These are phyloP conservation scores for Ditylenchus weischeri DNA, from an alignment of 2,888 invertebrate species.

Conservation along the genomic window DNA sequence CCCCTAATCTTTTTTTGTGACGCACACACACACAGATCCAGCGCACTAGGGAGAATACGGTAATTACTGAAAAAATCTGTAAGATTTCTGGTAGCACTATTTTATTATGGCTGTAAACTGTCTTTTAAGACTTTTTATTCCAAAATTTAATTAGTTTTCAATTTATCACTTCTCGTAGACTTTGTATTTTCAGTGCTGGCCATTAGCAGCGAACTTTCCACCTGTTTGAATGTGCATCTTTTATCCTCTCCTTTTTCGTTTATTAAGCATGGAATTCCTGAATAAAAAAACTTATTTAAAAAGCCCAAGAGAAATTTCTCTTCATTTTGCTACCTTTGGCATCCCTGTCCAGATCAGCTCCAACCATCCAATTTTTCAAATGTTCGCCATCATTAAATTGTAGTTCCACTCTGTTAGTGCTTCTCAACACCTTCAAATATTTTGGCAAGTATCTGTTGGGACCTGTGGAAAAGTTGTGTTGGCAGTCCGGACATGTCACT, in stretches of 20 bases:
- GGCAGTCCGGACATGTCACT: constrained; percentile 4
- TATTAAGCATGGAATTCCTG: constrained; percentile 1
- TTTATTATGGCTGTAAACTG: no score
- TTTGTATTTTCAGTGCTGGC: background rate
- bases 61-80: no score
- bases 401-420: constrained; percentile 11
- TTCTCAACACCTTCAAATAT: constrained; percentile 7
- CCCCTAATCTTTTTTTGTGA: no score
- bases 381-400: constrained; percentile 6
- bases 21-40: no score
- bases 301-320: no score
- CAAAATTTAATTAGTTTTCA: no score
- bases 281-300: no score
- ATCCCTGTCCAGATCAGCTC: constrained; percentile 4
- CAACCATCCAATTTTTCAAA: constrained; percentile 4
- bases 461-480: background rate
- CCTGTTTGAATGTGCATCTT: background rate
- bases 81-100: no score
- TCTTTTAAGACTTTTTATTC: no score
- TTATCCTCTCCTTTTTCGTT: background rate
- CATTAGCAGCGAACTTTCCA: background rate
- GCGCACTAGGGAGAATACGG: no score
- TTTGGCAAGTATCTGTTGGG: constrained; percentile 11
- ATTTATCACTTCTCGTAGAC: no score
- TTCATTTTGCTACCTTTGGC: background rate